Conservation (phyloP, 1,140 invertebrate genomes). For the Micrasema minimum region DNA sequence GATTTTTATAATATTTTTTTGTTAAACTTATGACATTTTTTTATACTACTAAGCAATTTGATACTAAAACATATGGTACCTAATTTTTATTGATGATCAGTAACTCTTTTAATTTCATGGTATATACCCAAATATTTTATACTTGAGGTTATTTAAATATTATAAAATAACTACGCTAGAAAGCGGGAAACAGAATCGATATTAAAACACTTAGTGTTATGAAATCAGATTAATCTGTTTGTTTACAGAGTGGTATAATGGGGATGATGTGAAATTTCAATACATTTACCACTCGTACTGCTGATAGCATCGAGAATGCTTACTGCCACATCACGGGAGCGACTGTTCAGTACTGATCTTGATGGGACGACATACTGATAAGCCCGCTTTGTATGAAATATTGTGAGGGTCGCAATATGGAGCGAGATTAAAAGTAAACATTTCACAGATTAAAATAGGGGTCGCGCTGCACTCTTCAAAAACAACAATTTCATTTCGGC, state of each 20-base stretch:
- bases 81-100: too few species aligned
- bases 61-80: too few species aligned
- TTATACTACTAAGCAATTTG: too few species aligned
- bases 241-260: conserved; percentile 17
- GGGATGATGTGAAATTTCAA: conserved; percentile 31
- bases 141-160: too few species aligned
- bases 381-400: conserved; percentile 48
- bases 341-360: conserved; percentile 43
- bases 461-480: conserved; percentile 26
- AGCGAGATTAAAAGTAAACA: conserved; percentile 52
- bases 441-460: conserved; percentile 52
- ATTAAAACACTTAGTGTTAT: conserved; percentile 25
- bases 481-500: conserved; percentile 26
- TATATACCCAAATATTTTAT: too few species aligned
- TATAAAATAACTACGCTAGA: too few species aligned
- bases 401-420: conserved; percentile 44
- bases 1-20: too few species aligned
- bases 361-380: conserved; percentile 47
- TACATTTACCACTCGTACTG: conserved; percentile 41
- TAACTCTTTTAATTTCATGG: too few species aligned
- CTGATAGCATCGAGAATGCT: conserved; percentile 48
- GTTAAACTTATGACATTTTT: too few species aligned
- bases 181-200: too few species aligned
- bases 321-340: too few species aligned
- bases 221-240: conserved; percentile 37